Base-by-base conservation (phyloP, 2,797 vertebrate genomes). In the Phataginus tricuspis region DNA sequence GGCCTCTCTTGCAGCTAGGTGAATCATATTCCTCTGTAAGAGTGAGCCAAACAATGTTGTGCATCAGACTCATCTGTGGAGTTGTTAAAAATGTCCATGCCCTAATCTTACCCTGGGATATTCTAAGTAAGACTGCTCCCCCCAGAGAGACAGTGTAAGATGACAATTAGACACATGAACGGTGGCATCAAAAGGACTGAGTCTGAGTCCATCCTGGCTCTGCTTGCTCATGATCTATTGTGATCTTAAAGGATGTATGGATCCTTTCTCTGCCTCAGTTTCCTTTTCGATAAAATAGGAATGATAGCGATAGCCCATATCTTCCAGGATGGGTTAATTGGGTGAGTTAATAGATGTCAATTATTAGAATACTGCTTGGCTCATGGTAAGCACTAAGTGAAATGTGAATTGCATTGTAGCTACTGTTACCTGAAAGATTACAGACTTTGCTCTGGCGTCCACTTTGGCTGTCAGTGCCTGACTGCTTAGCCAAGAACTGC, bases 391-490 rank as follows among this genome's bases (percentile, higher is more conserved):
- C 18, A 18, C 45, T 59, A 4, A 14, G 4, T 14, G 34, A 69
- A 2, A 53, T 12, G 2, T 2, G 4, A 21, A 3, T 15, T 11
- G 16, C 1, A 0, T 6, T 1, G 0, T 7, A 19, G 8, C 45
- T 10, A 4, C 1, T 39, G 0, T 21, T 53, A 31, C 14, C 15
- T 45, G 6, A 14, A 49, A 66, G n/a, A 5, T 15, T 15, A 34
- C 34, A 78, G 31, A 25, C 31, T 77, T 53, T 6, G n/a, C 49
- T 34, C 61, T 21, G 34, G 14, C 25, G 39, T n/a, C 39, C 10
- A 0, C 3, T 39, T 69, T 39, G 18, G 53, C 27, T 57, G 61
- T 82, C 7, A 5, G 78, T 2, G 5, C 14, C n/a, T 51, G 53
- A 16, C 16, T n/a, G 25, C 42, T 94, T 34, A 18, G 14, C 31